Evolutionary conservation across 2,797 vertebrate genomes (phyloP), one percentile per base, ranked within the genome.

Genomic region (Diglossa cyanea): DNA sequence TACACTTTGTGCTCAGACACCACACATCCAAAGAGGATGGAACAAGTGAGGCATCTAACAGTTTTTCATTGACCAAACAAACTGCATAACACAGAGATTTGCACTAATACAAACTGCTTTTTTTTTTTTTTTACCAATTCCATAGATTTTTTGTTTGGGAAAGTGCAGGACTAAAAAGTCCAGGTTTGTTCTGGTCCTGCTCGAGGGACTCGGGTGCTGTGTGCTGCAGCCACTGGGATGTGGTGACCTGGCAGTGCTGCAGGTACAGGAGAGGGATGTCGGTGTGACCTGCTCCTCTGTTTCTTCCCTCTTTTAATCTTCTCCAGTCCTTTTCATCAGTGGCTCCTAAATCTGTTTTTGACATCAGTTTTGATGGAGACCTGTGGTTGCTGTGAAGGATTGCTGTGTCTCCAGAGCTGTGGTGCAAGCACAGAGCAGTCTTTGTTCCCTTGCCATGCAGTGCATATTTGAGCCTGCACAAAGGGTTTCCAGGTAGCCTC

Each of bases 361-460:
- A 33, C 84, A 54, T 51, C 58, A 50, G 35, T 35, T 67, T 37
- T 82, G 50, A 48, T 73, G 39, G 30, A 76, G 77, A 44, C 5
- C 0, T 93, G 86, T 31, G 81, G 67, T 91, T 95, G 45, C 91
- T 94, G 77, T 85, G 79, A 88, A 90, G 76, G 74, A 13, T 82
- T 88, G n/a, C 67, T 74, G 42, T 93, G 92, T 85, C 92, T 92
- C 40, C 45, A 77, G 80, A 45, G 48, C 50, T 57, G n/a, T 71
- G 40, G 58, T 78, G 62, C 74, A 86, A 82, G 75, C 37, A 31
- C 57, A 3, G 76, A 47, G 84, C 33, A 40, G 48, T 28, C 87
- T 96, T 91, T 96, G 89, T 97, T 94, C 61, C 78, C 44, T 89
- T 95, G 84, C 92, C 66, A 44, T 17, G 7, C 67, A 65, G 90